These are phyloP conservation scores for Pogonomyrmex californicus DNA, from an alignment of 1,140 invertebrate genomes.

Conservation along the genomic window DNA sequence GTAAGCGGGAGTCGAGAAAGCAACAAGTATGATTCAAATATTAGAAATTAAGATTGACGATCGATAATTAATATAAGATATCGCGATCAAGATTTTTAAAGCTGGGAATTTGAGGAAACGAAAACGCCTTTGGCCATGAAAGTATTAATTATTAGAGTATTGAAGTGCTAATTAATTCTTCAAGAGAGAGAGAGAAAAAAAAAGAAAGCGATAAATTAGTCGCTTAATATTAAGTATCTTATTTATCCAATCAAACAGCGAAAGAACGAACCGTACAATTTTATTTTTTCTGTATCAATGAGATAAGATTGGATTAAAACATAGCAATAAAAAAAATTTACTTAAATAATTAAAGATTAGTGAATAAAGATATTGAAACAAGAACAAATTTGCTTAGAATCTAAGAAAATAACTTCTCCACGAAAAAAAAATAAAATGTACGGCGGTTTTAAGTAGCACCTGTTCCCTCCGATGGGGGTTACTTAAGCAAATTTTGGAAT, in stretches of 20 bases:
- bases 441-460: not conserved
- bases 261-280: not conserved
- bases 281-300: constrained; percentile 18
- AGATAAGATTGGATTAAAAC: not conserved
- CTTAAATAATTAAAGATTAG: constrained; percentile 17
- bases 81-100: not conserved
- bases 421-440: constrained; percentile 24
- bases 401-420: not conserved
- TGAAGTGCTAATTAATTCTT: constrained; percentile 1
- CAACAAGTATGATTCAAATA: not conserved
- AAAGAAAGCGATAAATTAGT: not conserved
- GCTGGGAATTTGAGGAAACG: not conserved
- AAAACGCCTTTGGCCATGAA: constrained; percentile 4
- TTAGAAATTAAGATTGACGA: not conserved
- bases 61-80: not conserved
- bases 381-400: not conserved
- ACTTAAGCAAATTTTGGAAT: not conserved
- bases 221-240: constrained; percentile 30
- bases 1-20: not conserved
- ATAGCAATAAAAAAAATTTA: not conserved
- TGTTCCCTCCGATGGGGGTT: not conserved
- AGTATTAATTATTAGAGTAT: constrained; percentile 47
- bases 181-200: not conserved
- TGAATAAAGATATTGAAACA: not conserved
- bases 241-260: constrained; percentile 12